A percentile compares a stretch with the other conserved stretches of the same genome.
These are phyloP conservation scores for Drosophila leonis DNA, from an alignment of 2,888 invertebrate species.

Conservation along the genomic window DNA sequence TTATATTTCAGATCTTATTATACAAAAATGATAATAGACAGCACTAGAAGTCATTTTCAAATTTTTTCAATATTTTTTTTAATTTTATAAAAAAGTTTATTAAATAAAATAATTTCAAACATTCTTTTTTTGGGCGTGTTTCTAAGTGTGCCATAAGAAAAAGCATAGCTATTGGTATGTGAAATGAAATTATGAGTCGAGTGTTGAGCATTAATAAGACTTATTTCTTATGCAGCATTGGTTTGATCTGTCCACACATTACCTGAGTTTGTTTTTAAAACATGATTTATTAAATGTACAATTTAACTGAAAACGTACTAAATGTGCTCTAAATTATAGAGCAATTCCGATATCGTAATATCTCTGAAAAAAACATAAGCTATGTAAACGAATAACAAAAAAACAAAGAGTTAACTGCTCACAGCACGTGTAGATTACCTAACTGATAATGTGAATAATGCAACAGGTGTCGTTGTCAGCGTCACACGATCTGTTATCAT, in stretches of 20 bases:
- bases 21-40: no score
- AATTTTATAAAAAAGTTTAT: not conserved
- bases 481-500: conserved; percentile 64
- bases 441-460: conserved; percentile 69
- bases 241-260: not conserved
- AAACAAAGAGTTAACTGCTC: conserved; percentile 25
- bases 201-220: not conserved
- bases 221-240: not conserved
- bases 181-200: conserved; percentile 11
- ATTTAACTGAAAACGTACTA: not conserved
- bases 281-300: not conserved
- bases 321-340: not conserved
- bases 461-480: conserved; percentile 57
- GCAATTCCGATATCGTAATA: not conserved
- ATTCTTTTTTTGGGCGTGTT: not conserved
- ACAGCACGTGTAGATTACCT: conserved; percentile 50
- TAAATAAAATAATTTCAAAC: not conserved
- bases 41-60: no score
- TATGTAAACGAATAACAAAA: conserved; percentile 11
- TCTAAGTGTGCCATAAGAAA: conserved; percentile 2
- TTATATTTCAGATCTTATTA: not conserved
- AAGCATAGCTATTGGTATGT: conserved; percentile 6
- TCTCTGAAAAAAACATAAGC: not conserved
- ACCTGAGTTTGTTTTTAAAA: not conserved
- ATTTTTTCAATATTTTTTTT: no score